phyloP scores from a whole-genome alignment of 64 coral and sea anemone species.

The Dendrophyllia cribrosa region DNA sequence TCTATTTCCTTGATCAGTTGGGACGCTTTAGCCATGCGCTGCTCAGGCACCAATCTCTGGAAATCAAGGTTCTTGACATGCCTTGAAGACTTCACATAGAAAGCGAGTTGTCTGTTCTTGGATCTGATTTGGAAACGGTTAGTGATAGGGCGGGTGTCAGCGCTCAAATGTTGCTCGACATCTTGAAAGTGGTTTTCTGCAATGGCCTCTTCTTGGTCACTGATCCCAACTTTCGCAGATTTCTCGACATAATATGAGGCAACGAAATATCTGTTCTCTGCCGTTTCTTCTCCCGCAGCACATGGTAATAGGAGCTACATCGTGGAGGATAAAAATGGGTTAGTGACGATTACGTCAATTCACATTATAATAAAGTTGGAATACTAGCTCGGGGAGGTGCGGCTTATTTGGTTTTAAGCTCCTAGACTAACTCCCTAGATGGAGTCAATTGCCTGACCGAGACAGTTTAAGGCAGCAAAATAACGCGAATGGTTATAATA shows the following conservation, averaged over 20 bases:
- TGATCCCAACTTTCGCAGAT: slow-evolving; percentile 4
- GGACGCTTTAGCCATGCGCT: not conserved
- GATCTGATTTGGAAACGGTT: not conserved
- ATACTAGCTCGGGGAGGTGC: too few relatives aligned
- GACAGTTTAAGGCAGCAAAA: too few relatives aligned
- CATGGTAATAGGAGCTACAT: slow-evolving; percentile 16
- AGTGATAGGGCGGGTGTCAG: slow-evolving; percentile 14
- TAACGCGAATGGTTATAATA: too few relatives aligned
- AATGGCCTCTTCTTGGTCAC: not conserved
- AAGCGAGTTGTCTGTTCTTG: slow-evolving; percentile 19
- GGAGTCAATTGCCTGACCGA: too few relatives aligned
- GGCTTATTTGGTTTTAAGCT: too few relatives aligned
- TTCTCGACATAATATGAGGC: slow-evolving; percentile 14
- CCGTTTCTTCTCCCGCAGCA: slow-evolving; percentile 32
- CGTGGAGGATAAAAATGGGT: not conserved
- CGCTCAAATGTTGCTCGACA: not conserved
- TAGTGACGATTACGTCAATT: too few relatives aligned
- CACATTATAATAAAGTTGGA: too few relatives aligned
- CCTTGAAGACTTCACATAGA: slow-evolving; percentile 17
- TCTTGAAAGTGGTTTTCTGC: slow-evolving; percentile 19
- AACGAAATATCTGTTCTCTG: slow-evolving; percentile 28
- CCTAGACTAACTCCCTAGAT: too few relatives aligned
- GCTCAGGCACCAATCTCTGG: not conserved
- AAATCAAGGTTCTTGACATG: slow-evolving; percentile 13
- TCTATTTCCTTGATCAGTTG: slow-evolving; percentile 17